phyloP scores from a whole-genome alignment of 2,797 vertebrate species.

The Cirrhinus mrigala region DNA sequence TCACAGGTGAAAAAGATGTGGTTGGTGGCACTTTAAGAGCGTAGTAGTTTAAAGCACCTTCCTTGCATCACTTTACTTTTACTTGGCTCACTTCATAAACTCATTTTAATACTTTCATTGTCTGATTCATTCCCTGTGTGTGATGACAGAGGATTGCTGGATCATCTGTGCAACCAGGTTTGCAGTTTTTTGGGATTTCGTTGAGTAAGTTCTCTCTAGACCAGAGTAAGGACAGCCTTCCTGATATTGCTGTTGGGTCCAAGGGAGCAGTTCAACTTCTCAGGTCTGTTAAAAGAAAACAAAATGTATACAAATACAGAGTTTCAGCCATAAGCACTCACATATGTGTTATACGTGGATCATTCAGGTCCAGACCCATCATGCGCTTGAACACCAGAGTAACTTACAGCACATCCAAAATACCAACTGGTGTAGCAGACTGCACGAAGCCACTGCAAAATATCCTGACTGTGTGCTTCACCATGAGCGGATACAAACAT shows the following conservation, averaged over 20 bases:
- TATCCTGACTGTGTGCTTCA: constrained; percentile 72
- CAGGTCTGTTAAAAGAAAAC: constrained; percentile 71
- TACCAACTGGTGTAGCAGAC: constrained; percentile 69
- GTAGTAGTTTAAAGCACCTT: no score
- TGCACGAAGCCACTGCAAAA: constrained; percentile 48
- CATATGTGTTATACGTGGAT: constrained; percentile 11
- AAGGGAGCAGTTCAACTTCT: constrained; percentile 78
- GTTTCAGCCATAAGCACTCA: not conserved
- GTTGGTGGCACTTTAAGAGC: not conserved
- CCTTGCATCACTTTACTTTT: not conserved
- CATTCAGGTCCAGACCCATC: constrained; percentile 81
- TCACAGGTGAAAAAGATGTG: constrained; percentile 72
- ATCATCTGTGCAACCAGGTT: constrained; percentile 64
- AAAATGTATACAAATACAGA: not conserved
- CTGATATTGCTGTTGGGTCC: constrained; percentile 83
- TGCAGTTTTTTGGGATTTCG: constrained; percentile 81
- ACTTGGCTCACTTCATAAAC: not conserved
- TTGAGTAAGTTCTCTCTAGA: constrained; percentile 80
- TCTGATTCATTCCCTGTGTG: not conserved
- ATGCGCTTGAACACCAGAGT: constrained; percentile 69
- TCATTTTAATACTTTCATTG: not conserved
- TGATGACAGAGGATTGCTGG: constrained; percentile 72
- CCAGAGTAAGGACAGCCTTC: constrained; percentile 76
- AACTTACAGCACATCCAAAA: constrained; percentile 64
- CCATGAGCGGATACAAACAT: constrained; percentile 53